Evolutionary conservation across 2,888 invertebrate species (phyloP), one percentile per base, ranked within the genome.

Genomic region (Rhagonycha fulva): DNA sequence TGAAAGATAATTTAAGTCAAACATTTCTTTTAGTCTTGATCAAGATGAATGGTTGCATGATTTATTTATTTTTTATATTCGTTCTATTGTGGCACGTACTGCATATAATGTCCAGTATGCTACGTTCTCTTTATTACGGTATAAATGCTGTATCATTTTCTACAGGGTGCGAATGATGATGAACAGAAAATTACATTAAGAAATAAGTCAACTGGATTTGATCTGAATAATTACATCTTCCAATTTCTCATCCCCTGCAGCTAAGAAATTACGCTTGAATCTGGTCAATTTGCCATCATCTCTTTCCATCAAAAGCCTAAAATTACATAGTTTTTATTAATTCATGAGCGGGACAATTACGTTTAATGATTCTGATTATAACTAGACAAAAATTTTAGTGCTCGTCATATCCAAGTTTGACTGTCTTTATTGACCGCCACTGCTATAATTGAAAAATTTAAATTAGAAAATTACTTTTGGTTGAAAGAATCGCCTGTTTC

Each of bases 361-460:
- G 19, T 19, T n/a, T n/a, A 19, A 19, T 2, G 19, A 19, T 19
- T n/a, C 1, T 19, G 19, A 2, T 19, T 19, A 19, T 2, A 19
- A 19, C 1, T 19, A 19, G 1, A 19, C 19, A 2, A n/a, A n/a
- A n/a, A n/a, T 19, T 19, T 26, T 3, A 26, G 7, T 26, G 7
- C 26, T 47, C 47, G n/a, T 1, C 7, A n/a, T n/a, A n/a, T 47
- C 12, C n/a, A 47, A 47, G n/a, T 47, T 47, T 5, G 7, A 47
- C 47, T 47, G 47, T 47, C 7, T 47, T 7, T 47, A n/a, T 47
- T n/a, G 4, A 7, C 0, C n/a, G 47, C 7, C n/a, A 7, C 12
- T n/a, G n/a, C 47, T 47, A 47, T 47, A 47, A 47, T 47, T 47
- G n/a, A 66, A 71, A 69, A 74, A 62, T 32, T 67, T 14, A 72